phyloP scores from a whole-genome alignment of 2,113 vertebrate species.

The Phyllopteryx taeniolatus region DNA sequence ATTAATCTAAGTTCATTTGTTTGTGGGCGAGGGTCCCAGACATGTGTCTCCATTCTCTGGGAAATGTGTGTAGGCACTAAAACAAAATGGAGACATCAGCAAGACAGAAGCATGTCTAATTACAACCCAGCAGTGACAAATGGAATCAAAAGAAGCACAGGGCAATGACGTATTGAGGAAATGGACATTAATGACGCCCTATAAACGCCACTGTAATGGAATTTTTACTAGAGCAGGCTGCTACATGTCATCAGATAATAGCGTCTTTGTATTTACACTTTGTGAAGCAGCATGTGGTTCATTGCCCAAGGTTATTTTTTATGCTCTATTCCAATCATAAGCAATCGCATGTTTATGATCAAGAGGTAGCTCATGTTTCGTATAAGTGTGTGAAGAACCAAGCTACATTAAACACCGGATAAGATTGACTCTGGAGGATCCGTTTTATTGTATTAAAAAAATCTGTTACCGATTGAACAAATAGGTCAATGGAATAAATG shows the following conservation, averaged over 20 bases:
- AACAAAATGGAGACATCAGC: not conserved
- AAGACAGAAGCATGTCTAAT: not conserved
- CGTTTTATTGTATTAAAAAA: slow-evolving; percentile 2
- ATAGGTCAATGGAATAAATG: slow-evolving; percentile 15
- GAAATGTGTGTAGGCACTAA: not conserved
- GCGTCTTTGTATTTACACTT: not conserved
- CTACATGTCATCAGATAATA: not conserved
- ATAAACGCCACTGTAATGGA: not conserved
- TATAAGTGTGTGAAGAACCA: not conserved
- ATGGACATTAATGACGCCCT: not conserved
- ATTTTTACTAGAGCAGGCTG: not conserved
- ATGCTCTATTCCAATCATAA: not conserved
- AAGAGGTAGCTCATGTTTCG: not conserved
- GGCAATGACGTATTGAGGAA: not conserved
- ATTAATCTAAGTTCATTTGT: not conserved
- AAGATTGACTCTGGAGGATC: slow-evolving; percentile 29
- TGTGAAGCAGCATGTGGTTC: not conserved
- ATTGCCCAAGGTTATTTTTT: not conserved
- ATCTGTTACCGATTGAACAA: slow-evolving; percentile 13
- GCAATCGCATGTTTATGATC: not conserved
- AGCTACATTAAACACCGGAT: slow-evolving; percentile 5
- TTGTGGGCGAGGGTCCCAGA: not conserved
- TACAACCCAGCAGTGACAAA: not conserved
- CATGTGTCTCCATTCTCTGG: slow-evolving; percentile 1
- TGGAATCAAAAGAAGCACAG: slow-evolving; percentile 2